Evolutionary conservation across 2,888 invertebrate species (phyloP).

Genomic region (Trichogramma evanescens): DNA sequence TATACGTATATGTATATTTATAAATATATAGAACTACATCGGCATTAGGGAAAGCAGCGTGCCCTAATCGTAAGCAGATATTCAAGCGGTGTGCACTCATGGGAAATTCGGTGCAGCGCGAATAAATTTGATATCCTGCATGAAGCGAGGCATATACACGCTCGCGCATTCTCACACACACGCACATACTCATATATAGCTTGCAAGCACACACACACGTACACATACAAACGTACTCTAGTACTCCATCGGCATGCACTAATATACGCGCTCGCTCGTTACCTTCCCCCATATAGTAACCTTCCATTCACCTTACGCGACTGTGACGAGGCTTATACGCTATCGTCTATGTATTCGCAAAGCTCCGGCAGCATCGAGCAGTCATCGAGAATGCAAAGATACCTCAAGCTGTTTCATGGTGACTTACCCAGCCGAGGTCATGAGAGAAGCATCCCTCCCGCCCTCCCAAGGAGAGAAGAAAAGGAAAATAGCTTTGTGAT

Average conservation of each 20-base stretch:
- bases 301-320: no score
- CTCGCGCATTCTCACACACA: background rate
- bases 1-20: no score
- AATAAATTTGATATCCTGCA: conserved; percentile 22
- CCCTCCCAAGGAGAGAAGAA: no score
- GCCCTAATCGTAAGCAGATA: conserved; percentile 19
- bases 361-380: background rate
- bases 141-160: background rate
- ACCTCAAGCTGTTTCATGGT: conserved; percentile 23
- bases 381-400: conserved; percentile 21
- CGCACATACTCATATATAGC: background rate
- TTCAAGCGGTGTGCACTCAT: conserved; percentile 17
- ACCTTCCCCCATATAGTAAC: background rate
- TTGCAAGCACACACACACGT: background rate
- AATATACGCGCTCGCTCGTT: background rate
- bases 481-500: no score
- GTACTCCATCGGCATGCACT: background rate
- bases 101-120: conserved; percentile 18
- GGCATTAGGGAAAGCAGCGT: background rate
- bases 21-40: no score
- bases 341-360: background rate
- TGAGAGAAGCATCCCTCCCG: background rate
- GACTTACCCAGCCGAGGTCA: conserved; percentile 15
- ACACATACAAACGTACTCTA: background rate
- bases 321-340: no score